Base-by-base conservation (phyloP, 2,113 vertebrate genomes). In the Onychorhynchus coronatus region DNA sequence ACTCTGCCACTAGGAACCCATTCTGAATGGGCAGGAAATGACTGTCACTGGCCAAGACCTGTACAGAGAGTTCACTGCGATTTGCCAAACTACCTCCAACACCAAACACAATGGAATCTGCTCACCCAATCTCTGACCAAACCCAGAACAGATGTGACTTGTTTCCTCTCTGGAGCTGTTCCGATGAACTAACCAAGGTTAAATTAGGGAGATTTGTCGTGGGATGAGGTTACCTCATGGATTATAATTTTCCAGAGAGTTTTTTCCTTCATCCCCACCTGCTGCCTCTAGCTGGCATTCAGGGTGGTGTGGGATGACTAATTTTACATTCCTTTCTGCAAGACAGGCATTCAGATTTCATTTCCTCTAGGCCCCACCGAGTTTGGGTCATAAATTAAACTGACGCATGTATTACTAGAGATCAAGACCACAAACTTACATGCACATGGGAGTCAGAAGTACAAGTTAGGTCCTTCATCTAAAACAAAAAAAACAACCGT, bases 231-330 rank as follows among this genome's bases (percentile, higher is more conserved):
- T 95, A 85, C 55, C 79, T 52, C 70, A 88, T 6, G 24, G 68
- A 82, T 61, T 75, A 85, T 59, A 88, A 71, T 84, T 87, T 93
- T 86, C 85, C 81, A 96, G 39, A 15, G 59, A 82, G 66, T 41
- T 91, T 89, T 41, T 93, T 89, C 88, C 77, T 94, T 93, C 63
- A 85, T 77, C 88, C 89, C 87, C 87, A 97, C 93, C 95, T 96
- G 91, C 93, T 89, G 78, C 59, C 66, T 70, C 91, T 35, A 56
- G 10, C 65, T 79, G 67, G 86, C 87, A 86, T 42, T 70, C 85
- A 59, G 85, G 37, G 46, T 49, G 58, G 50, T 58, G 74, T 44
- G 74, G 55, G 62, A 95, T 91, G 85, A 91, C 91, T 92, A 85
- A 89, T 80, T 85, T 49, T 25, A 77, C 49, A 85, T 95, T 94